Base-by-base conservation (phyloP, 2,888 invertebrate species). In the Limnephilus rhombicus region DNA sequence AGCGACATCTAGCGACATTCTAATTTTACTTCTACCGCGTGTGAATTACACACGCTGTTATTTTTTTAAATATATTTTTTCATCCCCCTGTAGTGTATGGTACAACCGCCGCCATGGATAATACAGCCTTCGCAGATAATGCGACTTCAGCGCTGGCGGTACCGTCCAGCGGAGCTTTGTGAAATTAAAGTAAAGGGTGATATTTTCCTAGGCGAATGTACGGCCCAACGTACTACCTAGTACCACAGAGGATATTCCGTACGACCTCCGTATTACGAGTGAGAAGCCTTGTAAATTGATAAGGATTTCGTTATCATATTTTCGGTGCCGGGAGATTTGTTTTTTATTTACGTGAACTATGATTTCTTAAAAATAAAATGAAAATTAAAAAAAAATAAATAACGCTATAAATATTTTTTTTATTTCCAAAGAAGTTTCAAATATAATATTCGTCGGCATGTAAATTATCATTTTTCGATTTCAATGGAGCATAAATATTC, bases 131-230 rank as follows among this genome's bases (percentile, higher is more conserved):
- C 68, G n/a, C 29, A 31, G 88, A 31, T 88, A 88, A 88, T 88
- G 37, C 88, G 85, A 85, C 53, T 41, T 41, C 41, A 86, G 41
- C n/a, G 85, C 49, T 29, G 45, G 85, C 68, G 18, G 80, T 29
- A 31, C 31, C 24, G 88, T 18, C 88, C 88, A 34, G 29, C 12
- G 34, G 68, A 68, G 88, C 88, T 88, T 88, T 88, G 88, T 88
- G 88, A 68, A 88, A 88, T 88, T 88, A 88, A 86, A 86, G 86
- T 41, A 68, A 31, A 29, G 87, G 34, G 53, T 29, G 88, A 68
- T 68, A 68, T 68, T 68, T 68, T 68, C 53, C 53, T 68, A 18
- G 53, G 53, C 53, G 24, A 68, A 68, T 15, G 53, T 68, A 68
- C 3, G 53, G 53, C 24, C 18, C 53, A 68, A 68, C 3, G 24